phyloP scores from a whole-genome alignment of 2,113 vertebrate genomes.

The Alligator sinensis region DNA sequence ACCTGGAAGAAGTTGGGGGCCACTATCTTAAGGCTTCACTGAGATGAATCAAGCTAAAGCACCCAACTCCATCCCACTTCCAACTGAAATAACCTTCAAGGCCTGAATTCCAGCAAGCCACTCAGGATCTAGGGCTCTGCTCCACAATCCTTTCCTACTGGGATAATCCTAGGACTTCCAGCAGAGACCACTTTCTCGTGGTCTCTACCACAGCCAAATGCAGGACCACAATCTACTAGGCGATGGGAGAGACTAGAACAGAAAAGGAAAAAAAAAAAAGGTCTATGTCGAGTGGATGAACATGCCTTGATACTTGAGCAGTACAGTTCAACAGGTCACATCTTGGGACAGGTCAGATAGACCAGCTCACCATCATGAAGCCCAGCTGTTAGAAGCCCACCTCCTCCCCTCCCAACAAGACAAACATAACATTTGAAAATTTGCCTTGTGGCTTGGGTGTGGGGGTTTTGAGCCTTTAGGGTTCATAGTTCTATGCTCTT shows the following conservation, averaged over 20 bases:
- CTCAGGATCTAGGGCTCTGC: too few relatives aligned
- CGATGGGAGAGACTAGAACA: not conserved
- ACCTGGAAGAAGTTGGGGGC: too few relatives aligned
- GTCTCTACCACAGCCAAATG: accelerated
- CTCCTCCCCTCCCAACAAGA: conserved; percentile 11
- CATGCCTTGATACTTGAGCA: not conserved
- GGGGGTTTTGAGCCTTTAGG: conserved; percentile 61
- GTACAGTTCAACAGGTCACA: accelerated
- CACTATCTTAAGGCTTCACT: too few relatives aligned
- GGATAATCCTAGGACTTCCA: not conserved
- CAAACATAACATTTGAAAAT: conserved; percentile 28
- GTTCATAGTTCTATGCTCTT: conserved; percentile 62
- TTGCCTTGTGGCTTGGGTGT: conserved; percentile 49
- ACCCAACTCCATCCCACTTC: too few relatives aligned
- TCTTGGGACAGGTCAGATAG: not conserved
- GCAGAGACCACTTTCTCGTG: not conserved
- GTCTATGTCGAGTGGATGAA: not conserved
- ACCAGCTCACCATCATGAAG: accelerated
- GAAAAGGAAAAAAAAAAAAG: too few relatives aligned
- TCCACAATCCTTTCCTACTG: too few relatives aligned
- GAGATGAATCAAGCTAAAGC: too few relatives aligned
- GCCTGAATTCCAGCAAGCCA: too few relatives aligned
- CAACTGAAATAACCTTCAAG: too few relatives aligned
- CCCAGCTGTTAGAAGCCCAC: not conserved
- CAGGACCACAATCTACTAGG: accelerated